phyloP scores from a whole-genome alignment of 1,140 invertebrate genomes.

The Archivesica marissinica region DNA sequence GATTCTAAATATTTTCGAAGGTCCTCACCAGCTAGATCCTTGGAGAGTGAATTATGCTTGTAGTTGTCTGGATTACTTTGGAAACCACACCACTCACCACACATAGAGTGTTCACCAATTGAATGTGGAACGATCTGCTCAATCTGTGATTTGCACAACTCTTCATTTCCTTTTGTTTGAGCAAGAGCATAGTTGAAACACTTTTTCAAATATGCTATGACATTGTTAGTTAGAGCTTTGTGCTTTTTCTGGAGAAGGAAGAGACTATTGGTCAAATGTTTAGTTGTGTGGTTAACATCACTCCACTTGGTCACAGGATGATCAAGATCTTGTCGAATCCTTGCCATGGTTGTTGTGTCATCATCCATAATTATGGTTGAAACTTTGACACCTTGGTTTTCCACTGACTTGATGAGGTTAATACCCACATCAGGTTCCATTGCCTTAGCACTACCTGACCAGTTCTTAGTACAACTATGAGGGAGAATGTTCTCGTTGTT shows the following conservation, averaged over 20 bases:
- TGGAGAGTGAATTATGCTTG: neutral
- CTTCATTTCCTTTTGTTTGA: conserved; percentile 18
- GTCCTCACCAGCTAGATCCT: conserved; percentile 6
- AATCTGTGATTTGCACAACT: neutral
- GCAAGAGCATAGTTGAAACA: conserved; percentile 24
- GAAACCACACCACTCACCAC: neutral
- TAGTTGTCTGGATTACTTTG: conserved; percentile 14
- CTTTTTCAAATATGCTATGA: conserved; percentile 17
- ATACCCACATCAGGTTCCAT: no score
- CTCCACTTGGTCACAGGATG: no score
- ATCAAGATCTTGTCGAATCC: no score
- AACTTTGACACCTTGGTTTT: no score
- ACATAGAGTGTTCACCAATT: conserved; percentile 18
- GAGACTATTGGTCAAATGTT: conserved; percentile 40
- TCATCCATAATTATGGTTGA: no score
- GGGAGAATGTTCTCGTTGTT: no score
- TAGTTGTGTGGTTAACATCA: conserved; percentile 30
- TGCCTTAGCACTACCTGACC: no score
- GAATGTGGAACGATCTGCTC: conserved; percentile 17
- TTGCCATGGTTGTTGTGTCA: no score
- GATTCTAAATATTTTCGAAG: neutral
- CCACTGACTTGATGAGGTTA: no score
- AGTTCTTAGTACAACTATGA: no score
- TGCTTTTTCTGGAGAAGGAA: conserved; percentile 40
- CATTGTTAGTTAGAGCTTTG: conserved; percentile 24